These are phyloP conservation scores for Acrobasis repandana DNA, from an alignment of 2,888 invertebrate genomes.

Conservation along the genomic window DNA sequence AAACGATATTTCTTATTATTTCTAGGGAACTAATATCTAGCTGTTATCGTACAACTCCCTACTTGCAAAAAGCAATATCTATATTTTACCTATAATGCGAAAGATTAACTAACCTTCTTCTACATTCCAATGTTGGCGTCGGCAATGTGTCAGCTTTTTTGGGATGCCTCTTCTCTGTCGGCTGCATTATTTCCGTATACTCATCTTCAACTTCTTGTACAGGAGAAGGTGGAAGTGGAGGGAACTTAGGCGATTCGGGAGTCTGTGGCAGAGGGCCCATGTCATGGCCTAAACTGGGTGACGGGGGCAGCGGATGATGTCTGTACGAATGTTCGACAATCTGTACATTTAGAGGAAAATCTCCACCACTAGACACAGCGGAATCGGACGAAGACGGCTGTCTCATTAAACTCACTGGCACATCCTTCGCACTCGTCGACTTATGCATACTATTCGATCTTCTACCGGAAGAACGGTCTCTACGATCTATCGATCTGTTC, in stretches of 20 bases:
- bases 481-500: slow-evolving; percentile 74
- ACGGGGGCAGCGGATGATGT: slow-evolving; percentile 70
- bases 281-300: slow-evolving; percentile 67
- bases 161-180: slow-evolving; percentile 71
- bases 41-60: too few species aligned
- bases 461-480: slow-evolving; percentile 73
- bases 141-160: slow-evolving; percentile 83
- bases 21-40: too few species aligned
- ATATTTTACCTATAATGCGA: not conserved
- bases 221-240: slow-evolving; percentile 92
- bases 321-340: slow-evolving; percentile 84
- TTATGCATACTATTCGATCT: slow-evolving; percentile 87
- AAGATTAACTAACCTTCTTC: slow-evolving; percentile 62
- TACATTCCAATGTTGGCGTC: slow-evolving; percentile 73
- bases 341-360: slow-evolving; percentile 85
- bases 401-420: slow-evolving; percentile 82
- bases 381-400: slow-evolving; percentile 80
- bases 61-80: too few species aligned
- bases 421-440: slow-evolving; percentile 89
- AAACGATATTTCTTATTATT: too few species aligned
- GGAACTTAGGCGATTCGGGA: slow-evolving; percentile 83
- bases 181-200: slow-evolving; percentile 86
- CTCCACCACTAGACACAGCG: slow-evolving; percentile 80
- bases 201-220: slow-evolving; percentile 91
- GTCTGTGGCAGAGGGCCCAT: slow-evolving; percentile 77